Evolutionary conservation across 2,888 invertebrate species (phyloP).

Genomic region (Sphaerophoria rueppellii): DNA sequence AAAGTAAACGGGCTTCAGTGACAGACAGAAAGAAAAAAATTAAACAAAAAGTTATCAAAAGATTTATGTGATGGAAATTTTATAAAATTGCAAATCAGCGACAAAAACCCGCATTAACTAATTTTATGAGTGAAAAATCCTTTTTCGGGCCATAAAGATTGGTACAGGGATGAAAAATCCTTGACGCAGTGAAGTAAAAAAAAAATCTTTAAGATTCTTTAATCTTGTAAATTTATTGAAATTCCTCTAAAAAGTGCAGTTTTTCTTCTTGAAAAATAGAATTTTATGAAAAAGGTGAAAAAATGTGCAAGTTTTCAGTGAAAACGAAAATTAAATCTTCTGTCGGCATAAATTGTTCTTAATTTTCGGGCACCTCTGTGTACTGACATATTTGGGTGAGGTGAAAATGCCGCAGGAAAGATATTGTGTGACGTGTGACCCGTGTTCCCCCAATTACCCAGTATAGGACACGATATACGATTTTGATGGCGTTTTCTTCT

Average conservation of each 20-base stretch:
- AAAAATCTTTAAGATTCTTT: slow-evolving; percentile 5
- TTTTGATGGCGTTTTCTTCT: background rate
- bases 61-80: background rate
- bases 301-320: slow-evolving; percentile 12
- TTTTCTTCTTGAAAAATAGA: background rate
- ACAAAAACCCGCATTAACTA: background rate
- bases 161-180: background rate
- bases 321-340: slow-evolving; percentile 15
- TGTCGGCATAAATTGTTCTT: slow-evolving; percentile 46
- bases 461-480: background rate
- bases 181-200: slow-evolving; percentile 24
- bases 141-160: background rate
- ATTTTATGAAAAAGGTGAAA: slow-evolving; percentile 12
- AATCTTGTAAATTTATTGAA: background rate
- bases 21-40: slow-evolving; percentile 9
- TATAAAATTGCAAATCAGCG: background rate
- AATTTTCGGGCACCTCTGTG: slow-evolving; percentile 39
- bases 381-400: slow-evolving; percentile 49
- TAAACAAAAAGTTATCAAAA: slow-evolving; percentile 11
- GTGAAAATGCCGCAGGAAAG: slow-evolving; percentile 54
- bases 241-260: too few species aligned
- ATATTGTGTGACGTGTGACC: background rate
- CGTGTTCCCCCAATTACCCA: too few species aligned
- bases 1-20: slow-evolving; percentile 14
- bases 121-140: background rate